These are phyloP conservation scores for Syncerus caffer DNA, from an alignment of 2,797 vertebrate species.

Conservation along the genomic window DNA sequence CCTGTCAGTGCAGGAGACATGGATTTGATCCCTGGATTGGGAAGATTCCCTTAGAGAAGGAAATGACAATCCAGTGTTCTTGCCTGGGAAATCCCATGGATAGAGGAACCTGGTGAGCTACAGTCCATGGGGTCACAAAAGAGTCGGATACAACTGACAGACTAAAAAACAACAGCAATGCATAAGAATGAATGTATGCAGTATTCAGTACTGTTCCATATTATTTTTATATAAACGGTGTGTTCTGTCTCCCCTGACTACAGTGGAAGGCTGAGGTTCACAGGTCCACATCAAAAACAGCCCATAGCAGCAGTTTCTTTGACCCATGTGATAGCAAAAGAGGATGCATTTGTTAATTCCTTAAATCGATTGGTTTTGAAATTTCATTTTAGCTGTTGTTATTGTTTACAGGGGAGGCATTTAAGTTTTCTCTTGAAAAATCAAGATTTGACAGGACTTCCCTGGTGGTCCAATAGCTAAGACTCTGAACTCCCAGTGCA, in stretches of 20 bases:
- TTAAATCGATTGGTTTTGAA: not conserved
- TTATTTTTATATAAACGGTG: not conserved
- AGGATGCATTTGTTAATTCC: not conserved
- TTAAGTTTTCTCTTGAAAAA: constrained; percentile 22
- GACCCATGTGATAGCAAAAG: not conserved
- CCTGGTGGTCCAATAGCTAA: not conserved
- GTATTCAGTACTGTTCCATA: not conserved
- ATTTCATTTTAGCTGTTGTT: not conserved
- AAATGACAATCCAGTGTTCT: not conserved
- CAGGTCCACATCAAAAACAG: not conserved
- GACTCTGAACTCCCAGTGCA: not conserved
- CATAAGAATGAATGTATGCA: not conserved
- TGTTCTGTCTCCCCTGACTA: not conserved
- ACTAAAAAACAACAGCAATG: not conserved
- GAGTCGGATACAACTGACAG: not conserved
- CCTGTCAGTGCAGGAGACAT: not conserved
- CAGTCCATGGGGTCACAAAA: not conserved
- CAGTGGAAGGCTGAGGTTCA: not conserved
- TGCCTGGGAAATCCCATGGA: not conserved
- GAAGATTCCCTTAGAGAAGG: not conserved
- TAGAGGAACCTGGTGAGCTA: not conserved
- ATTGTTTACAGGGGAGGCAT: not conserved
- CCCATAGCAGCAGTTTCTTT: not conserved
- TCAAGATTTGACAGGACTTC: not conserved
- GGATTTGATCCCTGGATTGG: not conserved